phyloP scores from a whole-genome alignment of 2,888 invertebrate genomes.

The Hydraecia micacea region DNA sequence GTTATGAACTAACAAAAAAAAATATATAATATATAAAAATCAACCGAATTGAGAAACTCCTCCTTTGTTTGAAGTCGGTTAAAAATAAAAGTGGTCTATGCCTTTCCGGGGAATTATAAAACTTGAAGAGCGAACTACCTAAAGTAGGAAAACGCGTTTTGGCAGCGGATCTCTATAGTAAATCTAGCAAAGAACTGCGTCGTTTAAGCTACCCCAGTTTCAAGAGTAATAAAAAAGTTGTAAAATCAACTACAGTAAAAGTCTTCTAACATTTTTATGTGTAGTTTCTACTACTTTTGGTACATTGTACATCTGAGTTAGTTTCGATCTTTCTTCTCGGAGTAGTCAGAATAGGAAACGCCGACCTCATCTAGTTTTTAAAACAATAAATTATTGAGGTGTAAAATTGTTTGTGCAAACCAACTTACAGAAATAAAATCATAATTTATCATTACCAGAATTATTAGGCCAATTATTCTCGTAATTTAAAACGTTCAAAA shows the following conservation, averaged over 20 bases:
- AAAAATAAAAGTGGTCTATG: neutral
- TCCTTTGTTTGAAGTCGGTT: neutral
- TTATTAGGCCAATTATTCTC: too few relatives aligned
- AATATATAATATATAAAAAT: too few relatives aligned
- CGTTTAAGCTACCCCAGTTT: conserved; percentile 38
- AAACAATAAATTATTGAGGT: too few relatives aligned
- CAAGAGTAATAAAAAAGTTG: conserved; percentile 32
- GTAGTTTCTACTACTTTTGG: conserved; percentile 14
- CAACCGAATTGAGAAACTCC: neutral
- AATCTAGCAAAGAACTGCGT: conserved; percentile 21
- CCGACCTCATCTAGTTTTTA: too few relatives aligned
- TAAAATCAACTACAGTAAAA: conserved; percentile 48
- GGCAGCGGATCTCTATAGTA: conserved; percentile 36
- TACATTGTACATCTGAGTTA: neutral
- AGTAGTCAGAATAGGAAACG: too few relatives aligned
- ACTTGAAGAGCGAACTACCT: neutral
- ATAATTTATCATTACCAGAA: too few relatives aligned
- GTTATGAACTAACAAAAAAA: too few relatives aligned
- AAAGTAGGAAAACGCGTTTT: conserved; percentile 18
- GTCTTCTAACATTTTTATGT: conserved; percentile 28
- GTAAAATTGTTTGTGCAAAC: too few relatives aligned
- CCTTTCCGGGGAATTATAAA: conserved; percentile 1
- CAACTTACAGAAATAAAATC: too few relatives aligned
- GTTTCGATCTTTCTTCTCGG: too few relatives aligned
- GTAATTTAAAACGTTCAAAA: too few relatives aligned